Evolutionary conservation across 1,140 invertebrate species (phyloP).

Genomic region (Zaprionus taronus): DNA sequence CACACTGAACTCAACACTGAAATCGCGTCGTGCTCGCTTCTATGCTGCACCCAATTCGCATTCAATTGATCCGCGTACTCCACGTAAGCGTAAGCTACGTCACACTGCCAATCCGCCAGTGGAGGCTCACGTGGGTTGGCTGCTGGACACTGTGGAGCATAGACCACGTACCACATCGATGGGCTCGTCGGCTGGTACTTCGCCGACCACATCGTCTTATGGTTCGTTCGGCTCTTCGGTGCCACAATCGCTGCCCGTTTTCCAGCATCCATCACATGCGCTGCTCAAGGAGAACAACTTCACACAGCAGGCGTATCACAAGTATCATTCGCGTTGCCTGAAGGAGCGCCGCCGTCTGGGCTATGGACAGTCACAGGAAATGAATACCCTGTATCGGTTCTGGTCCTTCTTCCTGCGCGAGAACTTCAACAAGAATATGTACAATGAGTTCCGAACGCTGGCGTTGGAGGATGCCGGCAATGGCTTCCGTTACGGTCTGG

Average conservation of each 20-base stretch:
- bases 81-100: constrained; percentile 94
- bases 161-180: constrained; percentile 90
- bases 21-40: constrained; percentile 88
- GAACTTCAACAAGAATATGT: constrained; percentile 99
- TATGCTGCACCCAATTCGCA: constrained; percentile 97
- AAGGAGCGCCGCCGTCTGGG: constrained; percentile 97
- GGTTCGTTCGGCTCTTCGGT: constrained; percentile 91
- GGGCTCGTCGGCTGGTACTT: constrained; percentile 90
- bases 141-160: constrained; percentile 95
- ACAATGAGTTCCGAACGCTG: constrained; percentile 95
- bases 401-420: constrained; percentile 99
- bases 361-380: constrained; percentile 96
- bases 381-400: constrained; percentile 99
- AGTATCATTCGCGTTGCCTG: constrained; percentile 96
- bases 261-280: constrained; percentile 98
- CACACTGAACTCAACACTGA: constrained; percentile 69
- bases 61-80: constrained; percentile 88
- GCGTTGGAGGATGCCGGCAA: constrained; percentile 96
- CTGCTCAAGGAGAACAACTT: constrained; percentile 99
- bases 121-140: constrained; percentile 98
- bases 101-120: constrained; percentile 96
- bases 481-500: constrained; percentile 96
- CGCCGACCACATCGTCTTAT: constrained; percentile 90
- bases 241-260: constrained; percentile 93
- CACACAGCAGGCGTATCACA: constrained; percentile 98